phyloP scores from a whole-genome alignment of 2,888 invertebrate species.

The Antitype chi region DNA sequence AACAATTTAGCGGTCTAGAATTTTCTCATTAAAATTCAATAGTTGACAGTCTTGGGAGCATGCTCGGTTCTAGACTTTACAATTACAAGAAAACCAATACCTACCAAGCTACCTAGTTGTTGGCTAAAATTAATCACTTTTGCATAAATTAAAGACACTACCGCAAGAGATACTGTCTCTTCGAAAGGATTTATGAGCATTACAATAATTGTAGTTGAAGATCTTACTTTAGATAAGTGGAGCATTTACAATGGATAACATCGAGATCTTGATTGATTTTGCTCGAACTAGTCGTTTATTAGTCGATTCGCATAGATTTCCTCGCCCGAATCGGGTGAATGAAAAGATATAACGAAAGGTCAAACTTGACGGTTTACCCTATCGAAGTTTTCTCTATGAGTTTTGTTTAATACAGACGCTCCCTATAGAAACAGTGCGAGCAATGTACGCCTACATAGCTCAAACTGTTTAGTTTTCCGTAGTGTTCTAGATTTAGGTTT shows the following conservation, averaged over 20 bases:
- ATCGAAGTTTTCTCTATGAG: no score
- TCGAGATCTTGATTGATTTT: conserved; percentile 33
- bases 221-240: background rate
- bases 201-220: conserved; percentile 10
- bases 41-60: background rate
- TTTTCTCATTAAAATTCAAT: conserved; percentile 23
- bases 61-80: background rate
- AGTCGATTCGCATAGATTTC: no score
- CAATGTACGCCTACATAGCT: no score
- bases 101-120: background rate
- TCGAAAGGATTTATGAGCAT: conserved; percentile 33
- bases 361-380: no score
- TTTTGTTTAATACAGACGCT: no score
- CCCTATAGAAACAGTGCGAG: no score
- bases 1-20: conserved; percentile 7
- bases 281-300: background rate
- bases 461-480: no score
- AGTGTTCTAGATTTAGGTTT: no score
- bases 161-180: conserved; percentile 3
- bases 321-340: no score
- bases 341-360: no score
- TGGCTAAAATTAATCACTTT: conserved; percentile 33
- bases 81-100: conserved; percentile 6
- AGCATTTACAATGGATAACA: conserved; percentile 8
- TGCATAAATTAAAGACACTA: conserved; percentile 36